Evolutionary conservation across 2,888 invertebrate species (phyloP).

Genomic region (Mesochorus sp.): DNA sequence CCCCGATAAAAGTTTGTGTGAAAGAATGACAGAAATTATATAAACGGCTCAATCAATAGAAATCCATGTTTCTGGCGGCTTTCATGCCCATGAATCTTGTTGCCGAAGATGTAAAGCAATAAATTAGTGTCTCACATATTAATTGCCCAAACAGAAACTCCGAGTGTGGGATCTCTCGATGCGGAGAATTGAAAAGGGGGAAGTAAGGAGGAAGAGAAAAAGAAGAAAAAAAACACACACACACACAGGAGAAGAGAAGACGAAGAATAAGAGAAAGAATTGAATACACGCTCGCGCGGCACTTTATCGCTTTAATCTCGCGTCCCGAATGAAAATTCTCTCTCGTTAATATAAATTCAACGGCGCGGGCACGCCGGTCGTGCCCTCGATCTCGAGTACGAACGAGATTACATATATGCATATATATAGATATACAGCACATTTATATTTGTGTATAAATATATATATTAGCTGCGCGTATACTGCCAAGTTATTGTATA

Average conservation of each 20-base stretch:
- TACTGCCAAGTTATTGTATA: no score
- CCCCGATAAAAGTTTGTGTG: not conserved
- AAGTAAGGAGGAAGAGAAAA: no score
- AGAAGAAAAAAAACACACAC: no score
- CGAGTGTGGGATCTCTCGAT: slow-evolving; percentile 24
- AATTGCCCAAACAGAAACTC: slow-evolving; percentile 17
- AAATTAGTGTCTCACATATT: slow-evolving; percentile 50
- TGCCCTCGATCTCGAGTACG: not conserved
- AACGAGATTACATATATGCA: not conserved
- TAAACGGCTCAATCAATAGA: slow-evolving; percentile 40
- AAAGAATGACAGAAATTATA: slow-evolving; percentile 32
- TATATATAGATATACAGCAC: not conserved
- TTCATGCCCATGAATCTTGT: slow-evolving; percentile 38
- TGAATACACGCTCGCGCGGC: slow-evolving; percentile 13
- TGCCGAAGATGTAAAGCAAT: slow-evolving; percentile 30
- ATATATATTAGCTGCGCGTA: no score
- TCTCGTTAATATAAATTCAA: slow-evolving; percentile 26
- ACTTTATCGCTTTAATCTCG: slow-evolving; percentile 42
- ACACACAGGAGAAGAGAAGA: no score
- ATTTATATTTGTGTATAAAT: no score
- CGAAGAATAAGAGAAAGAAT: slow-evolving; percentile 1
- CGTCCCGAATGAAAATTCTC: slow-evolving; percentile 45
- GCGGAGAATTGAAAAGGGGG: slow-evolving; percentile 12
- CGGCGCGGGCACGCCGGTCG: not conserved
- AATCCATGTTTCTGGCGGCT: slow-evolving; percentile 27